A percentile compares a stretch with the other conserved stretches of the same genome.
phyloP scores from a whole-genome alignment of 2,888 invertebrate species.

The Meliscaeva auricollis region DNA sequence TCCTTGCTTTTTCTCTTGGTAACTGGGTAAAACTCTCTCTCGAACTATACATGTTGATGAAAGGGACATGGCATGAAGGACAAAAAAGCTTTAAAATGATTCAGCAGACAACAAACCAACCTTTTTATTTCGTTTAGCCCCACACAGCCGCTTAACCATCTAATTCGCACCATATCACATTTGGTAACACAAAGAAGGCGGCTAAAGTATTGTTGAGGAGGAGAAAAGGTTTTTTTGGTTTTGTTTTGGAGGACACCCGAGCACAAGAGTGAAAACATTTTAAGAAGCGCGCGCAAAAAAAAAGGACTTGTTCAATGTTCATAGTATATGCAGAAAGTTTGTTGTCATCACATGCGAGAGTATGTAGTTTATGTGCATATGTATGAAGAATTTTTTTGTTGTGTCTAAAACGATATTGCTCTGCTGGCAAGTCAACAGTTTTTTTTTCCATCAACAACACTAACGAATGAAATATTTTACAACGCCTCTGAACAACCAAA shows the following conservation, averaged over 20 bases:
- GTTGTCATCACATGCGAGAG: slow-evolving; percentile 12
- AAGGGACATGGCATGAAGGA: background rate
- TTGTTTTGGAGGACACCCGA: background rate
- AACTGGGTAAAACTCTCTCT: slow-evolving; percentile 1
- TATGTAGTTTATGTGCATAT: slow-evolving; percentile 11
- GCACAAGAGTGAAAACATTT: slow-evolving; percentile 16
- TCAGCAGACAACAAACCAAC: slow-evolving; percentile 51
- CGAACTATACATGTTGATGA: slow-evolving; percentile 4
- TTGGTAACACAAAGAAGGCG: slow-evolving; percentile 30
- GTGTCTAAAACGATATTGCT: background rate
- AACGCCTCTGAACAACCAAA: slow-evolving; percentile 58
- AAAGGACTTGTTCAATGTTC: background rate
- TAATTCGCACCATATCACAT: slow-evolving; percentile 68
- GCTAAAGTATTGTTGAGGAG: slow-evolving; percentile 2
- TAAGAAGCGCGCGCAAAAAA: slow-evolving; percentile 11
- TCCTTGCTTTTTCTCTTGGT: background rate
- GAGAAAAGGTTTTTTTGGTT: background rate
- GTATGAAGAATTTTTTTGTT: slow-evolving; percentile 49
- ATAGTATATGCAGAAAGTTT: slow-evolving; percentile 20
- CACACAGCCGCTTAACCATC: slow-evolving; percentile 56
- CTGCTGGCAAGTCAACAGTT: slow-evolving; percentile 37
- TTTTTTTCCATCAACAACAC: slow-evolving; percentile 29
- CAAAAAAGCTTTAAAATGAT: slow-evolving; percentile 59
- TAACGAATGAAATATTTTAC: slow-evolving; percentile 25
- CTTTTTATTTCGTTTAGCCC: slow-evolving; percentile 38